Evolutionary conservation across 2,888 invertebrate species (phyloP).

Genomic region (Folsomia manolachei): DNA sequence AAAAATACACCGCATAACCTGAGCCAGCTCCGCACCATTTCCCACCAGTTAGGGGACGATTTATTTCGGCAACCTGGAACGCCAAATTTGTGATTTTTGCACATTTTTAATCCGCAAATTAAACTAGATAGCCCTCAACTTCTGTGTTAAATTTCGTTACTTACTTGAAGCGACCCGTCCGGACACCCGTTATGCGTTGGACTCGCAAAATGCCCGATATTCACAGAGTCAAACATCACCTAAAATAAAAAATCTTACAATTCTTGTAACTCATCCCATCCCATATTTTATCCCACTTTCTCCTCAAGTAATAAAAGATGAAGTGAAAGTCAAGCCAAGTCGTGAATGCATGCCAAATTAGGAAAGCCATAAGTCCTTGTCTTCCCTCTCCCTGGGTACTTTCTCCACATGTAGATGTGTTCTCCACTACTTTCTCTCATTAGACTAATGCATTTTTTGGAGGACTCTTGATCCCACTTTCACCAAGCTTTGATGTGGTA

Average conservation of each 20-base stretch:
- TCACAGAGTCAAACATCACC: conserved; percentile 78
- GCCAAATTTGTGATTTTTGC: too few species aligned
- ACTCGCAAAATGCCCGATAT: conserved; percentile 76
- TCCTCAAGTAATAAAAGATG: neutral
- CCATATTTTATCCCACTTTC: too few species aligned
- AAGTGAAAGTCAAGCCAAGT: neutral
- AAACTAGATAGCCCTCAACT: neutral
- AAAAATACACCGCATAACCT: conserved; percentile 79
- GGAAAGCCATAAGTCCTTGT: neutral
- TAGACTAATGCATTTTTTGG: neutral
- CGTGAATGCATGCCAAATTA: neutral
- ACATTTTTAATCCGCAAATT: neutral
- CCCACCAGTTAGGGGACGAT: conserved; percentile 81
- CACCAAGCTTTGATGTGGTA: too few species aligned
- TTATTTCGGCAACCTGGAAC: conserved; percentile 73
- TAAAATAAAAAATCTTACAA: conserved; percentile 29
- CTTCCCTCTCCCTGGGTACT: too few species aligned
- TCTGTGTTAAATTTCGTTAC: neutral
- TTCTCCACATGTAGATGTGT: too few species aligned
- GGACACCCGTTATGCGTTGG: conserved; percentile 73
- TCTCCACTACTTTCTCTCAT: neutral
- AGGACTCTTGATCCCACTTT: too few species aligned
- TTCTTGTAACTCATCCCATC: too few species aligned
- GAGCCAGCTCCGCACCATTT: conserved; percentile 84
- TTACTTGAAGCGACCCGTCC: conserved; percentile 73